These are phyloP conservation scores for Poecilia gillii DNA, from an alignment of 2,797 vertebrate species.

Conservation along the genomic window DNA sequence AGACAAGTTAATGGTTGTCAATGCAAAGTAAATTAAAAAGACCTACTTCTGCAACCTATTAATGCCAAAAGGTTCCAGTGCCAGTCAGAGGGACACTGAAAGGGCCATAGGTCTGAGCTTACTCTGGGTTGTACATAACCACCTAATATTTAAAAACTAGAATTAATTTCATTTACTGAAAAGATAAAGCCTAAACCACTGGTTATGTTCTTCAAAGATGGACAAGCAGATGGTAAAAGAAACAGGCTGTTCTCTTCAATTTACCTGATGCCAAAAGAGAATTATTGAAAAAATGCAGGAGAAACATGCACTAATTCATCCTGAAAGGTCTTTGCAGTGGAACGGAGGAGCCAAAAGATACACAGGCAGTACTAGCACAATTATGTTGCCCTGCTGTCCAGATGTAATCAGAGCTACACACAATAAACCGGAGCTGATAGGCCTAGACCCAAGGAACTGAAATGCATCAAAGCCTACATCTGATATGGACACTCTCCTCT, in stretches of 20 bases:
- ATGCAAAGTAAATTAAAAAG: background rate
- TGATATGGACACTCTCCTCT: slow-evolving; percentile 37
- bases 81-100: background rate
- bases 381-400: slow-evolving; percentile 69
- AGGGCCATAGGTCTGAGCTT: background rate
- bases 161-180: background rate
- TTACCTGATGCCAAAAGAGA: slow-evolving; percentile 56
- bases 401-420: slow-evolving; percentile 65
- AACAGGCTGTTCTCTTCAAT: slow-evolving; percentile 37
- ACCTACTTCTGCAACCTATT: background rate
- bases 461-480: slow-evolving; percentile 60
- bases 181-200: background rate
- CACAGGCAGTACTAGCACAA: slow-evolving; percentile 58
- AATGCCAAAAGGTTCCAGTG: background rate
- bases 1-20: background rate
- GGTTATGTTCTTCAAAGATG: slow-evolving; percentile 16
- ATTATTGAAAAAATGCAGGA: slow-evolving; percentile 35
- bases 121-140: background rate
- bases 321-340: slow-evolving; percentile 55
- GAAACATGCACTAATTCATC: slow-evolving; percentile 46
- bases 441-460: slow-evolving; percentile 52
- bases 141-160: slow-evolving; percentile 9
- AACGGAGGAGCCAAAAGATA: slow-evolving; percentile 58
- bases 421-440: slow-evolving; percentile 72
- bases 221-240: slow-evolving; percentile 43